Evolutionary conservation across 1,140 invertebrate species (phyloP), one percentile per base, ranked within the genome.

Genomic region (Nasonia giraulti): DNA sequence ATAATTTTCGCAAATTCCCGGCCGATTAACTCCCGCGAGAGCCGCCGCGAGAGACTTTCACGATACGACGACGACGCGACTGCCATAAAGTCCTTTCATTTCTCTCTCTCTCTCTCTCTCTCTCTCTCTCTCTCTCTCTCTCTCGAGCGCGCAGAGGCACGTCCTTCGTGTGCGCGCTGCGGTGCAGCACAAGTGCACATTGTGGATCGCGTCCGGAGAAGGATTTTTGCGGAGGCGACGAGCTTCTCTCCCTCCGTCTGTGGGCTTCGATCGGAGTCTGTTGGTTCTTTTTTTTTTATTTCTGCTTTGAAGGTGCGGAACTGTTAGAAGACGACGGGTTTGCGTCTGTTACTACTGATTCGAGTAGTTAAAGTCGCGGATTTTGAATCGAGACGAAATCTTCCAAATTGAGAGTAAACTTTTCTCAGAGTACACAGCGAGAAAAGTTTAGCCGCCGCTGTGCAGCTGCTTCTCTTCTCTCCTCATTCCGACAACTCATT

Each of bases 281-380:
- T 27, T 27, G 47, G 47, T 50, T 50, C 47, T 50, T 50, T 17
- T 14, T 14, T 50, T 17, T 17, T 50, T 50, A 14, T 4, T 37
- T 37, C 27, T 27, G 27, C 27, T 50, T 50, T 50, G 27, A 27
- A 50, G 12, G 0, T 5, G 12, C 1, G 1, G 50, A 44, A 8
- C 40, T 44, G 40, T 8, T 44, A 10, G 8, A 44, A 50, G 12
- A 17, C 47, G 47, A 50, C 14, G 47, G 47, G 47, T 1, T 14
- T 20, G 20, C 12, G 40, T 47, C 74, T 76, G 74, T 76, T 76
- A 76, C 74, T 76, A 76, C 74, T 76, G 74, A 47, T 76, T 47
- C 40, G 27, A 47, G 23, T 76, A 47, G 74, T 27, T 76, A 76
- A 44, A 44, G 11, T 17, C 27, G 2, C 47, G 33, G 8, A 8